Evolutionary conservation across 2,888 invertebrate species (phyloP).

Genomic region (Pristionchus mayeri): DNA sequence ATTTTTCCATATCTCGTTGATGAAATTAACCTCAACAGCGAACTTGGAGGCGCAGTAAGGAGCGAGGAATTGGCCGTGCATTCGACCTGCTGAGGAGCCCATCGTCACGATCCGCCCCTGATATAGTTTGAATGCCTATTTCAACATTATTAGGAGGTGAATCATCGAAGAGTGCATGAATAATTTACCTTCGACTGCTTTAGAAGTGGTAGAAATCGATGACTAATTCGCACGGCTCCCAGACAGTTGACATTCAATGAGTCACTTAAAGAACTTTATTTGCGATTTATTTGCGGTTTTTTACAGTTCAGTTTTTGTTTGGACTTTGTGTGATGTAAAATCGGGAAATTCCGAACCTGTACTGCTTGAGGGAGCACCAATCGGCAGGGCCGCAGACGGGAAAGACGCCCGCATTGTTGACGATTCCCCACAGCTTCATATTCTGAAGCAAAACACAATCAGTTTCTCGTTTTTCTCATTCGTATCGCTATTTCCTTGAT

Average conservation of each 20-base stretch:
- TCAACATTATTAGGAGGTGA: too few relatives aligned
- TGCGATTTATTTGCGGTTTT: too few relatives aligned
- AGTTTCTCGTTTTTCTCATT: too few relatives aligned
- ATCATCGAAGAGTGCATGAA: too few relatives aligned
- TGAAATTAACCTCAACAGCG: conserved; percentile 63
- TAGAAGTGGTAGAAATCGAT: conserved; percentile 70
- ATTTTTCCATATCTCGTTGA: not conserved
- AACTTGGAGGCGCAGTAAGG: conserved; percentile 72
- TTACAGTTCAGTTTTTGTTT: too few relatives aligned
- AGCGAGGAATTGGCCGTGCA: conserved; percentile 74
- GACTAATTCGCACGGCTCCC: conserved; percentile 79
- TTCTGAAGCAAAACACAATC: conserved; percentile 82
- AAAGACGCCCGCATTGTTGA: conserved; percentile 93
- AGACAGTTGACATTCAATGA: conserved; percentile 85
- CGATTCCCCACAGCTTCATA: conserved; percentile 92
- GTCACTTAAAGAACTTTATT: conserved; percentile 64
- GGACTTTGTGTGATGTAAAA: too few relatives aligned
- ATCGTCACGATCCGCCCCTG: conserved; percentile 57
- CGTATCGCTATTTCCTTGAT: too few relatives aligned
- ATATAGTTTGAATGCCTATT: too few relatives aligned
- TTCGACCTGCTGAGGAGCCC: conserved; percentile 77
- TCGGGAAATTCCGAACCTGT: conserved; percentile 79
- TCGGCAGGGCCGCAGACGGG: conserved; percentile 89
- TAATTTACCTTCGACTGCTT: conserved; percentile 65
- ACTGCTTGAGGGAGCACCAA: conserved; percentile 88